Base-by-base conservation (phyloP, 2,888 invertebrate genomes). In the Apamea crenata region DNA sequence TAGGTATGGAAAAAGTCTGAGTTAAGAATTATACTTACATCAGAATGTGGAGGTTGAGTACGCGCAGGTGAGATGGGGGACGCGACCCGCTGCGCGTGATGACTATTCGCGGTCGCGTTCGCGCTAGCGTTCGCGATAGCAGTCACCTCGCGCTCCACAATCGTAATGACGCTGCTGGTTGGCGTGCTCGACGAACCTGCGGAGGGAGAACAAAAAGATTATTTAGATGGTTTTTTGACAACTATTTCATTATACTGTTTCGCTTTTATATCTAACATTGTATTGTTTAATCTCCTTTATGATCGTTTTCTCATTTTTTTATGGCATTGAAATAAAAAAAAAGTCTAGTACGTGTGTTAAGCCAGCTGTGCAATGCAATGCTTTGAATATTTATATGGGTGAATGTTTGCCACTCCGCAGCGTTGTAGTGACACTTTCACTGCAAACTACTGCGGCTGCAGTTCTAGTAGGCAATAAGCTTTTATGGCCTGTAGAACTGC, bases 11-110 rank as follows among this genome's bases (percentile, higher is more conserved):
- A 12, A 50, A 70, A 21, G 14, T 32, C 1, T 1, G 25, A 50
- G 32, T 32, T n/a, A n/a, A n/a, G n/a, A 56, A 25, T 70, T 16
- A 63, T 47, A 56, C 84, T 70, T 72, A 84, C 84, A 83, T 84
- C 84, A 25, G 84, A 84, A 87, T 84, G 87, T 47, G 87, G 84
- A 0, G 87, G 84, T 21, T 77, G 85, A 25, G 77, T 75, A 14
- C 85, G 85, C 47, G 85, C 69, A 2, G 85, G 87, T 25, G 87
- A 85, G 71, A 85, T 85, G 29, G 85, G 87, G 2, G 84, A 84
- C 25, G 87, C 65, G 8, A 84, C 61, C 16, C 86, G 86, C 53
- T 86, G 86, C 21, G 83, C 40, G 40, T 59, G 44, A 40, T 47
- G 47, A 32, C 47, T 82, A 16, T 79, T 83, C n/a, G 87, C 53